These are phyloP conservation scores for Podarcis muralis DNA, from an alignment of 2,113 vertebrate genomes.

Conservation along the genomic window DNA sequence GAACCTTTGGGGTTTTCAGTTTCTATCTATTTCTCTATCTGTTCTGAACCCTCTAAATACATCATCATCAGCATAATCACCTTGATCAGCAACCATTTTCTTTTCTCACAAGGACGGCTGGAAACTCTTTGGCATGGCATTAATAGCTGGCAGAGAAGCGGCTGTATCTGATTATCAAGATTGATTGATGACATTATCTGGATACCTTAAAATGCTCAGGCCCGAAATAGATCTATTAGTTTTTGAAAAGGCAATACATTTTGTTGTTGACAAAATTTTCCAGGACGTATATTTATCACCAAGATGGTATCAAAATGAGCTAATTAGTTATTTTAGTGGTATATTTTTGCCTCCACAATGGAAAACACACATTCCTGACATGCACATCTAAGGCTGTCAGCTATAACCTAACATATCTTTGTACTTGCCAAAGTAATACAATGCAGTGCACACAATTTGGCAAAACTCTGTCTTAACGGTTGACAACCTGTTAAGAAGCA, in stretches of 20 bases:
- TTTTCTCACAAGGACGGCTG: not conserved
- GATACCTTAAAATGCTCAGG: slow-evolving; percentile 31
- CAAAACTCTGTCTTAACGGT: slow-evolving; percentile 9
- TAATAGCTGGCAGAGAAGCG: slow-evolving; percentile 37
- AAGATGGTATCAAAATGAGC: not conserved
- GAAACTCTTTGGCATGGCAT: not conserved
- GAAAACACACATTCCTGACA: too few species aligned
- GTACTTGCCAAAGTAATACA: not conserved
- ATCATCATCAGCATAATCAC: not conserved
- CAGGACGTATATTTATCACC: slow-evolving; percentile 16
- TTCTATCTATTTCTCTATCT: not conserved
- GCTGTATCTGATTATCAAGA: slow-evolving; percentile 48
- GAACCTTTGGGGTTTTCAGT: not conserved
- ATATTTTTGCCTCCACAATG: slow-evolving; percentile 4
- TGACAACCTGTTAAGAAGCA: slow-evolving; percentile 5
- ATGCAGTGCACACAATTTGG: not conserved
- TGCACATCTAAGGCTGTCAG: not conserved
- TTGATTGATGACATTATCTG: slow-evolving; percentile 43
- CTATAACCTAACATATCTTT: not conserved
- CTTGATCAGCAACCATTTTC: not conserved
- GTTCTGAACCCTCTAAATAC: not conserved
- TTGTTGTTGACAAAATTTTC: slow-evolving; percentile 28
- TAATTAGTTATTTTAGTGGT: slow-evolving; percentile 8
- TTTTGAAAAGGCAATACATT: slow-evolving; percentile 17
- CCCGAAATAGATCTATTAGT: slow-evolving; percentile 25